phyloP scores from a whole-genome alignment of 2,888 invertebrate genomes.

The Argyresthia goedartella region DNA sequence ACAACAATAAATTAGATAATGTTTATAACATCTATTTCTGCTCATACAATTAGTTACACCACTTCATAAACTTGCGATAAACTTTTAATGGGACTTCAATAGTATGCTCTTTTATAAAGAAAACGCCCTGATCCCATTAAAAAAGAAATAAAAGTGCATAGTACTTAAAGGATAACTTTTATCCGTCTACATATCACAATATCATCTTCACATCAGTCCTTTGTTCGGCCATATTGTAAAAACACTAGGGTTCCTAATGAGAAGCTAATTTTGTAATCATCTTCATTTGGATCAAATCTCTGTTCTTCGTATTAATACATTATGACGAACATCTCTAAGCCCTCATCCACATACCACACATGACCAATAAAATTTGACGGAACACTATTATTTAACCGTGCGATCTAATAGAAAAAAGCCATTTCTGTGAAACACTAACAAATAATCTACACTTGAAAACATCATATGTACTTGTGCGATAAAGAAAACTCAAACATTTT shows the following conservation, averaged over 20 bases:
- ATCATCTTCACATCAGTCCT: conserved; percentile 51
- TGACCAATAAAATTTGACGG: neutral
- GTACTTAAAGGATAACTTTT: conserved; percentile 11
- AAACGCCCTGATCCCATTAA: neutral
- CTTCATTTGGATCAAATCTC: neutral
- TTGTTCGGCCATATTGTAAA: conserved; percentile 25
- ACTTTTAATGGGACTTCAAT: neutral
- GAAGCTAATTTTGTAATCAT: neutral
- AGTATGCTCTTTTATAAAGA: neutral
- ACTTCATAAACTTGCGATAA: neutral
- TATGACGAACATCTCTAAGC: neutral
- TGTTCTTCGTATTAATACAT: neutral
- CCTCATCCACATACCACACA: neutral
- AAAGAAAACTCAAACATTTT: too few species aligned
- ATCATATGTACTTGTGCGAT: too few species aligned
- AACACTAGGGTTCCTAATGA: neutral
- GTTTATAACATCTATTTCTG: neutral
- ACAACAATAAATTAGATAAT: neutral
- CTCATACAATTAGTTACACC: neutral
- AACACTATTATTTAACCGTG: too few species aligned
- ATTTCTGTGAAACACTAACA: too few species aligned
- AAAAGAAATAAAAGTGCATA: neutral
- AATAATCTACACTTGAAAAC: too few species aligned
- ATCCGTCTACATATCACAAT: conserved; percentile 52
- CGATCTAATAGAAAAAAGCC: too few species aligned